Evolutionary conservation across 2,888 invertebrate genomes (phyloP).

Genomic region (Drosophila silvestris): DNA sequence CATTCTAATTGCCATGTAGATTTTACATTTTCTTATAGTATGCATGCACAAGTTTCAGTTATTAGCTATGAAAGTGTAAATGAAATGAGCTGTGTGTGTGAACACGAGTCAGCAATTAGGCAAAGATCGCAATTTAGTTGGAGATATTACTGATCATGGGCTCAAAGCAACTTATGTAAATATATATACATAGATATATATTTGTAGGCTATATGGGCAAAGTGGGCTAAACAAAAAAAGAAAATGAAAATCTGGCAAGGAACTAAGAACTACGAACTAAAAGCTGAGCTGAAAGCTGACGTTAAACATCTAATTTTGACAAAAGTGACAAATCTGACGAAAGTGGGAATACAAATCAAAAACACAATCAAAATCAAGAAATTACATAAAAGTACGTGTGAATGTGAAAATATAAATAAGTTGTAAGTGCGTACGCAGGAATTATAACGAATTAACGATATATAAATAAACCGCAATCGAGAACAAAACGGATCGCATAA

Average conservation of each 20-base stretch:
- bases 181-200: neutral
- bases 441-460: slow-evolving; percentile 2
- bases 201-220: neutral
- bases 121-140: neutral
- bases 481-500: slow-evolving; percentile 28
- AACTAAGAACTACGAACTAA: neutral
- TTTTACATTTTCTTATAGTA: neutral
- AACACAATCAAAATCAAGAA: slow-evolving; percentile 15
- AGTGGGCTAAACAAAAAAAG: too few relatives aligned
- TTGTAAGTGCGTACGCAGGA: slow-evolving; percentile 5
- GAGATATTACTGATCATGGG: neutral
- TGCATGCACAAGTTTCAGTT: slow-evolving; percentile 5
- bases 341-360: slow-evolving; percentile 35
- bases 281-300: neutral
- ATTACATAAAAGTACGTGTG: slow-evolving; percentile 29
- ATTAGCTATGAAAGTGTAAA: neutral
- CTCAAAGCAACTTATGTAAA: neutral
- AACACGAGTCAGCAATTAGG: neutral
- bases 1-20: neutral
- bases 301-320: slow-evolving; percentile 20
- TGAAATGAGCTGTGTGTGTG: neutral
- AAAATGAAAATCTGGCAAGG: neutral
- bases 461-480: slow-evolving; percentile 38
- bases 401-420: slow-evolving; percentile 25
- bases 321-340: slow-evolving; percentile 6